Evolutionary conservation across 92 coral and sea anemone genomes (phyloP).

Genomic region (Siderastrea radians): DNA sequence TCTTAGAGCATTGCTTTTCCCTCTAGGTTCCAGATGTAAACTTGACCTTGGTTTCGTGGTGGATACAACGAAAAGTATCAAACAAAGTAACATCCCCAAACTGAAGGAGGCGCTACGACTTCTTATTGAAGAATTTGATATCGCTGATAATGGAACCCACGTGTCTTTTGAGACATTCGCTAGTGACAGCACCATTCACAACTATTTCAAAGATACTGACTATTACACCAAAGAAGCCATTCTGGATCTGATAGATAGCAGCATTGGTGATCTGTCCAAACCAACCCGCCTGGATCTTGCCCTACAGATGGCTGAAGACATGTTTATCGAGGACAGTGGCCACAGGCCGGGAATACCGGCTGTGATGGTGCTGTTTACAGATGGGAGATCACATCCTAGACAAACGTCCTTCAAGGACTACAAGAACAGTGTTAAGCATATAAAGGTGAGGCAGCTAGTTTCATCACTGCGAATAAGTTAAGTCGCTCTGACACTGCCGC

Average conservation of each 20-base stretch:
- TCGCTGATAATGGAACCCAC: not conserved
- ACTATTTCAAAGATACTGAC: not conserved
- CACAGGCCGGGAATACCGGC: conserved; percentile 29
- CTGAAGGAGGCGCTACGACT: too few relatives aligned
- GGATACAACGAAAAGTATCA: too few relatives aligned
- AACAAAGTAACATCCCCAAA: too few relatives aligned
- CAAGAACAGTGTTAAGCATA: not conserved
- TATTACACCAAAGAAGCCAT: not conserved
- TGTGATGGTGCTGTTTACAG: conserved; percentile 13
- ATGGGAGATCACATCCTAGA: not conserved
- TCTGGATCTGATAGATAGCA: not conserved
- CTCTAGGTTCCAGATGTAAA: too few relatives aligned
- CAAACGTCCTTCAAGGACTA: not conserved
- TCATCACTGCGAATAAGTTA: too few relatives aligned
- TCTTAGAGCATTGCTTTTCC: too few relatives aligned
- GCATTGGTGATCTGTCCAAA: not conserved
- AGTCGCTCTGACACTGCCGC: too few relatives aligned
- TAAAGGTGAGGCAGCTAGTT: not conserved
- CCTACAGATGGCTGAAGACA: conserved; percentile 27
- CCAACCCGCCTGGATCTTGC: conserved; percentile 51
- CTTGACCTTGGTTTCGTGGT: too few relatives aligned
- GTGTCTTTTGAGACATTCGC: not conserved
- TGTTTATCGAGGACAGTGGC: conserved; percentile 46
- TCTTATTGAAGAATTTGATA: not conserved
- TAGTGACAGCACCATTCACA: too few relatives aligned